Percentiles rank a stretch among this genome's conserved stretches.
These are phyloP conservation scores for Diachasmimorpha longicaudata DNA, from an alignment of 1,140 invertebrate genomes.

Conservation along the genomic window DNA sequence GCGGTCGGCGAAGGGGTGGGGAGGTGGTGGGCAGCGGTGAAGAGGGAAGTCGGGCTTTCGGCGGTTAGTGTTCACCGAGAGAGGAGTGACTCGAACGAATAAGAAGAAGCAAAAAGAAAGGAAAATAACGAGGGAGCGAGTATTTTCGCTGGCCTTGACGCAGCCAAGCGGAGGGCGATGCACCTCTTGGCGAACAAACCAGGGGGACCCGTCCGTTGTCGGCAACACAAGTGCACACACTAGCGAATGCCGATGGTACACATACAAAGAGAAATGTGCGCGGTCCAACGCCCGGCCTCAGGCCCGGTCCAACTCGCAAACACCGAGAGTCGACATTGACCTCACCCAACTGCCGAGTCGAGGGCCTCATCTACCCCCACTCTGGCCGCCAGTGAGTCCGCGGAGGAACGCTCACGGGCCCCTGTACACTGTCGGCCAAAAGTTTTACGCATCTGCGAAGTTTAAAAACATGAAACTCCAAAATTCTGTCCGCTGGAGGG, in stretches of 20 bases:
- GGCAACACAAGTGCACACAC: slow-evolving; percentile 28
- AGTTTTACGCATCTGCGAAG: slow-evolving; percentile 34
- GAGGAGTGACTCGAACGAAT: slow-evolving; percentile 16
- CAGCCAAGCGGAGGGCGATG: slow-evolving; percentile 60
- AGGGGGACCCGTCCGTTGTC: slow-evolving; percentile 52
- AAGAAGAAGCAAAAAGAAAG: slow-evolving; percentile 21
- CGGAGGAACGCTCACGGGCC: slow-evolving; percentile 10
- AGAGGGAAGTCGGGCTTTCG: slow-evolving; percentile 45
- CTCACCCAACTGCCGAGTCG: slow-evolving; percentile 56
- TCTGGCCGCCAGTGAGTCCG: not conserved
- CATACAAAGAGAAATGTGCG: not conserved
- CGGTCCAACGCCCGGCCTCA: slow-evolving; percentile 36
- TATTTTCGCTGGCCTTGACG: slow-evolving; percentile 64
- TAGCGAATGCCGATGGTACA: not conserved
- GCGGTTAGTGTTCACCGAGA: slow-evolving; percentile 51
- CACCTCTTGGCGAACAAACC: slow-evolving; percentile 58
- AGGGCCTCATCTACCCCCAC: slow-evolving; percentile 5
- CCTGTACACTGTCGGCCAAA: slow-evolving; percentile 57
- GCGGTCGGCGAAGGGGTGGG: not conserved
- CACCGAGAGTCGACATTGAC: slow-evolving; percentile 55
- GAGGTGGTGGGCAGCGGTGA: not conserved
- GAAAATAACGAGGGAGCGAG: slow-evolving; percentile 47
- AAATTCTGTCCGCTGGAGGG: not conserved
- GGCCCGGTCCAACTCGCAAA: slow-evolving; percentile 59
- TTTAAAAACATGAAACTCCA: slow-evolving; percentile 37